These are phyloP conservation scores for Acomys russatus DNA, from an alignment of 2,797 vertebrate genomes.

Conservation along the genomic window DNA sequence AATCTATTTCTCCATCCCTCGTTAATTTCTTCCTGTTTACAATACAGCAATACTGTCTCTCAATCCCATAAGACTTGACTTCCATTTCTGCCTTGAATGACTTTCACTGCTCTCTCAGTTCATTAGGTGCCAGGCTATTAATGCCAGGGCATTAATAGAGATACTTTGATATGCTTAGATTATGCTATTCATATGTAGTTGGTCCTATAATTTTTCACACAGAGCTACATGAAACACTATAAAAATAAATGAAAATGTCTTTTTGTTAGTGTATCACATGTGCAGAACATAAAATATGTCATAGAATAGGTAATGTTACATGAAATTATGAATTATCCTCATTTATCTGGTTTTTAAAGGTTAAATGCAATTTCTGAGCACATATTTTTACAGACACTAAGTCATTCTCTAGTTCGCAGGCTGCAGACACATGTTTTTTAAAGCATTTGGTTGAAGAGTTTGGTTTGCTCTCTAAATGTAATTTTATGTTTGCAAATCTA, in stretches of 20 bases:
- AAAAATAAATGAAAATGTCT: background rate
- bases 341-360: background rate
- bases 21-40: background rate
- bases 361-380: background rate
- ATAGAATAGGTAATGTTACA: slow-evolving; percentile 7
- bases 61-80: background rate
- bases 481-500: background rate
- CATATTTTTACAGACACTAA: background rate
- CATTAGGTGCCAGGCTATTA: background rate
- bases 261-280: background rate
- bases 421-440: background rate
- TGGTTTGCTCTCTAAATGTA: background rate
- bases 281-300: background rate
- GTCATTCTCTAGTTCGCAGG: background rate
- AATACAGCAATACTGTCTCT: background rate
- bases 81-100: background rate
- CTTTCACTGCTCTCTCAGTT: background rate
- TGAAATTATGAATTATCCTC: background rate
- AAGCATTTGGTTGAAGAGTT: background rate
- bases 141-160: background rate
- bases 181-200: background rate
- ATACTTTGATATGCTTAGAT: background rate
- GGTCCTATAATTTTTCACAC: background rate
- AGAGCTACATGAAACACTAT: background rate
- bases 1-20: background rate